Base-by-base conservation (phyloP, 2,888 invertebrate genomes). In the Yponomeuta cagnagella region DNA sequence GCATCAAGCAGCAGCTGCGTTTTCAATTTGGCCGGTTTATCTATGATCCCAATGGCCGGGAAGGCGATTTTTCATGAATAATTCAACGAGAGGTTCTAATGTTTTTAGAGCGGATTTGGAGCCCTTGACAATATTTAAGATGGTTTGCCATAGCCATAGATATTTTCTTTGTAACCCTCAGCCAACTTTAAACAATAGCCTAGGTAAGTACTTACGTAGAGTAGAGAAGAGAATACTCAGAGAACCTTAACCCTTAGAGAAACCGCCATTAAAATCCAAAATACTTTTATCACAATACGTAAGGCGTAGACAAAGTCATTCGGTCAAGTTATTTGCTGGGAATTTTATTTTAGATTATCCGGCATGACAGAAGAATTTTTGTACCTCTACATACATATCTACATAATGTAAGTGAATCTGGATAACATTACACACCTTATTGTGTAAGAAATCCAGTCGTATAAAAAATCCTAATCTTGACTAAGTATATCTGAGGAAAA, bases 1-100 rank as follows among this genome's bases (percentile, higher is more conserved):
- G 10, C 10, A 23, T 10, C 43, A 2, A 33, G 30, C 10, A 48
- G 43, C 6, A 68, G 48, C 64, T n/a, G 63, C 23, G 37, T 73
- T 71, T 74, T 70, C 67, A 68, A 73, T 67, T 69, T 70, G 58
- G 72, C 43, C 71, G 73, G 30, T 64, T 74, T 73, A 43, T 73
- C 75, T 58, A 2, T 67, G 70, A 52, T 65, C 43, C 70, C 64
- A 31, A 70, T 65, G 48, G 37, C 70, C 10, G 68, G 52, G 30
- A 30, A 6, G 30, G 76, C 75, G 75, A 75, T 73, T 73, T 71
- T 71, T 68, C 70, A 74, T 79, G 77, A 76, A 77, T 78, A 71
- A 79, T 78, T 76, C 77, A 79, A 73, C 72, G 15, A 15, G 33
- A 30, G 43, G n/a, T 58, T 37, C 68, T 52, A 72, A 72, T 68